phyloP scores from a whole-genome alignment of 92 coral and sea anemone genomes.

The Micromussa lordhowensis region DNA sequence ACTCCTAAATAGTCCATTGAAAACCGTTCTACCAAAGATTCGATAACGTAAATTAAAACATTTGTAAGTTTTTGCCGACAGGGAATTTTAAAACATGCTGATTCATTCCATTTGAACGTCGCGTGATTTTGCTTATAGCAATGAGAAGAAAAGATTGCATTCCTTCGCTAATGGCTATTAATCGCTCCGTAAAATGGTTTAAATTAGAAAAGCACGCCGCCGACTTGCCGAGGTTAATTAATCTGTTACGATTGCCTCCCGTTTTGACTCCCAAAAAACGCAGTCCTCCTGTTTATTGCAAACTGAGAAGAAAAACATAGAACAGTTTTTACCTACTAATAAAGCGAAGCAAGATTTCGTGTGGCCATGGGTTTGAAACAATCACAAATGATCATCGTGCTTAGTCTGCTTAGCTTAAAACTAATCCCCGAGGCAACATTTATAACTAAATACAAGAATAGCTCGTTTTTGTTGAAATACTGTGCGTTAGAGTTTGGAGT shows the following conservation, averaged over 20 bases:
- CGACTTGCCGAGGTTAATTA: not conserved
- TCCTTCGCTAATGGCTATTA: not conserved
- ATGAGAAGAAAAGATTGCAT: not conserved
- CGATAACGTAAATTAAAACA: not conserved
- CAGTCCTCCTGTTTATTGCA: not conserved
- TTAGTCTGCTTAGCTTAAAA: not conserved
- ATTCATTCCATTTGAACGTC: not conserved
- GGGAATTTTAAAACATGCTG: not conserved
- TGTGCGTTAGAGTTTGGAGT: not conserved
- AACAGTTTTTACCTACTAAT: not conserved
- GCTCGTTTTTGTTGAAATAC: not conserved
- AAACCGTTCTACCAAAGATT: not conserved
- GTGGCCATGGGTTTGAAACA: not conserved
- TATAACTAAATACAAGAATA: not conserved
- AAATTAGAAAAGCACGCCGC: not conserved
- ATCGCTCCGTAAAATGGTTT: conserved; percentile 1
- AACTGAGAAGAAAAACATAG: not conserved
- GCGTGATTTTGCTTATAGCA: conserved; percentile 6
- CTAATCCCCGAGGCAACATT: not conserved
- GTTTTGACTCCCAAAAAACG: not conserved
- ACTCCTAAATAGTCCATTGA: not conserved
- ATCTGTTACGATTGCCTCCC: not conserved
- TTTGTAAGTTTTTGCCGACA: not conserved
- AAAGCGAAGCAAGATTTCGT: not conserved
- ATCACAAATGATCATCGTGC: not conserved